A percentile compares a stretch with the other conserved stretches of the same genome.
These are phyloP conservation scores for Esox masquinongy DNA, from an alignment of 2,797 vertebrate species.

Conservation along the genomic window DNA sequence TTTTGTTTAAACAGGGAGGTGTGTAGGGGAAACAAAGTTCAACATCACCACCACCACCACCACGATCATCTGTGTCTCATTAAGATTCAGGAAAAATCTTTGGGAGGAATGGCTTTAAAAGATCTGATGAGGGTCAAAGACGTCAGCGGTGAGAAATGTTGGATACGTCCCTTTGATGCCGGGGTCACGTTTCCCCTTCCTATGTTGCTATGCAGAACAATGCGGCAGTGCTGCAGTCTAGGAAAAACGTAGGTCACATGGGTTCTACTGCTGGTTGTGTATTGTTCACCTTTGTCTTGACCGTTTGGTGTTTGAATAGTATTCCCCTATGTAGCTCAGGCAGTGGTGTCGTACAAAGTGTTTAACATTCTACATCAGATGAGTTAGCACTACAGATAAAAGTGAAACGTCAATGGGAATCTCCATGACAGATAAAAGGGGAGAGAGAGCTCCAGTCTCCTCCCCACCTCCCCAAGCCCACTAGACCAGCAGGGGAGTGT, in stretches of 20 bases:
- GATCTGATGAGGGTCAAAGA: background rate
- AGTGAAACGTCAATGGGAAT: background rate
- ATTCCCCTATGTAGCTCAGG: background rate
- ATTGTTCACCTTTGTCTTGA: background rate
- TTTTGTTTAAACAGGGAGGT: background rate
- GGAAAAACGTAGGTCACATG: background rate
- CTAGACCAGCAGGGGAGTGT: slow-evolving; percentile 14
- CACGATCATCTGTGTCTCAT: background rate
- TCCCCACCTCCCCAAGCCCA: background rate
- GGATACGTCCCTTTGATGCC: slow-evolving; percentile 14
- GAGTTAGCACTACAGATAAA: background rate
- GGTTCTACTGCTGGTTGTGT: background rate
- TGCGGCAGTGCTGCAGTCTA: background rate
- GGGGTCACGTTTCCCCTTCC: slow-evolving; percentile 19
- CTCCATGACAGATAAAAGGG: background rate
- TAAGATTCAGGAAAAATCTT: background rate
- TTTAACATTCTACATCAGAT: background rate
- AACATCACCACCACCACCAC: background rate
- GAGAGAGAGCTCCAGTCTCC: background rate
- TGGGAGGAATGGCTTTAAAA: background rate
- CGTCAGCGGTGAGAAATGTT: background rate
- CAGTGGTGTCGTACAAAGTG: background rate
- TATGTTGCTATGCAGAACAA: slow-evolving; percentile 17
- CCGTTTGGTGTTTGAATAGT: background rate
- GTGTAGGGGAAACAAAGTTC: background rate